phyloP scores from a whole-genome alignment of 53 echinoderm and acorn worm genomes.

The Henricia sp. region DNA sequence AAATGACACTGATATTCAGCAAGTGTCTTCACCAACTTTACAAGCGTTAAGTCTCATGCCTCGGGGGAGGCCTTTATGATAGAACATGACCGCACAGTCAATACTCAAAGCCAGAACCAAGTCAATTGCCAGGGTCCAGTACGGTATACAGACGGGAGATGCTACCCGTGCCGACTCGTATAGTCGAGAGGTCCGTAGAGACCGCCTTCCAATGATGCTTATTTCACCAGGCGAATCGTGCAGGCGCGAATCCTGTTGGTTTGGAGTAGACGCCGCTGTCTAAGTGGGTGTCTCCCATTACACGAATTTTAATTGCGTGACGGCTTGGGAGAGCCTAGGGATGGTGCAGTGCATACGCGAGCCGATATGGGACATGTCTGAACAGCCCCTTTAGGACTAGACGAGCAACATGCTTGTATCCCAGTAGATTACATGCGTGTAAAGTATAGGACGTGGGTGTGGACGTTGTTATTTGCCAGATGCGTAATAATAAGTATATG shows the following conservation, averaged over 20 bases:
- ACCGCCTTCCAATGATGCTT: slow-evolving; percentile 39
- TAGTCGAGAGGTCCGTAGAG: slow-evolving; percentile 4
- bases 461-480: no score
- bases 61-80: background rate
- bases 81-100: slow-evolving; percentile 17
- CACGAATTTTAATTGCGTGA: slow-evolving; percentile 51
- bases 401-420: background rate
- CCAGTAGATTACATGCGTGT: no score
- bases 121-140: background rate
- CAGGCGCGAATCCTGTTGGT: background rate
- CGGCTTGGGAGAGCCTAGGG: slow-evolving; percentile 19
- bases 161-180: slow-evolving; percentile 23
- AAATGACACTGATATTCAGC: slow-evolving; percentile 6
- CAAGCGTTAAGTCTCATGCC: background rate
- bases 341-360: background rate
- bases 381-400: background rate
- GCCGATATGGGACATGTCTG: background rate
- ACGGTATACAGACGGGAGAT: slow-evolving; percentile 5
- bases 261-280: slow-evolving; percentile 1
- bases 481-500: no score
- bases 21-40: slow-evolving; percentile 2
- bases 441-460: no score
- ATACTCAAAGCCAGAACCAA: background rate
- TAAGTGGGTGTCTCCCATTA: slow-evolving; percentile 34
- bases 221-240: slow-evolving; percentile 19